Evolutionary conservation across 2,797 vertebrate genomes (phyloP).

Genomic region (Malurus splendens): DNA sequence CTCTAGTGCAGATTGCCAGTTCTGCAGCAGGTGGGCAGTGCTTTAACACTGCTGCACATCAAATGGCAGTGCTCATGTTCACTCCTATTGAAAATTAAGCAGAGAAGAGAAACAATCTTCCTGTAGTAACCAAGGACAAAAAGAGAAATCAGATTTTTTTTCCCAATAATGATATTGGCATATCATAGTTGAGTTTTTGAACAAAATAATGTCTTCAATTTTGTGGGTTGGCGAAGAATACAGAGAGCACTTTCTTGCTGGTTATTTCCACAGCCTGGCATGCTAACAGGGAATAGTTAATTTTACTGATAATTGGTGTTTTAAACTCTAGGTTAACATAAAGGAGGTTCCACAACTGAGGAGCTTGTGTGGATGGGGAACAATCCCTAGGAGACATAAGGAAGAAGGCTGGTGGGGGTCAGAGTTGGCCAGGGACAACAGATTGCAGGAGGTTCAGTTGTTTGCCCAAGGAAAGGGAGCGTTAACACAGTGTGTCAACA

Average conservation of each 20-base stretch:
- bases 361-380: not conserved
- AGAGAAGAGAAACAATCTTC: not conserved
- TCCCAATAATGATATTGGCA: not conserved
- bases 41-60: not conserved
- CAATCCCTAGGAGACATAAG: fast-evolving
- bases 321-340: not conserved
- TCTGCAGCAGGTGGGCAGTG: not conserved
- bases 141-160: not conserved
- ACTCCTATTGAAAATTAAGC: not conserved
- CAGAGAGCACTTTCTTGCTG: not conserved
- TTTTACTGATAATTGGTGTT: not conserved
- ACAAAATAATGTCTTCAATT: not conserved
- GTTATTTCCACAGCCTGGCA: not conserved
- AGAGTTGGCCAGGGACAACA: not conserved
- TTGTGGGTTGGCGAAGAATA: not conserved
- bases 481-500: not conserved
- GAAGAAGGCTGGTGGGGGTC: not conserved
- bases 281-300: not conserved
- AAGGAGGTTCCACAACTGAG: not conserved
- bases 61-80: not conserved
- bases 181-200: not conserved
- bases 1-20: not conserved
- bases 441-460: fast-evolving
- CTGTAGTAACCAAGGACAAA: not conserved
- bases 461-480: not conserved